Evolutionary conservation across 2,113 vertebrate species (phyloP).

Genomic region (Python bivittatus): DNA sequence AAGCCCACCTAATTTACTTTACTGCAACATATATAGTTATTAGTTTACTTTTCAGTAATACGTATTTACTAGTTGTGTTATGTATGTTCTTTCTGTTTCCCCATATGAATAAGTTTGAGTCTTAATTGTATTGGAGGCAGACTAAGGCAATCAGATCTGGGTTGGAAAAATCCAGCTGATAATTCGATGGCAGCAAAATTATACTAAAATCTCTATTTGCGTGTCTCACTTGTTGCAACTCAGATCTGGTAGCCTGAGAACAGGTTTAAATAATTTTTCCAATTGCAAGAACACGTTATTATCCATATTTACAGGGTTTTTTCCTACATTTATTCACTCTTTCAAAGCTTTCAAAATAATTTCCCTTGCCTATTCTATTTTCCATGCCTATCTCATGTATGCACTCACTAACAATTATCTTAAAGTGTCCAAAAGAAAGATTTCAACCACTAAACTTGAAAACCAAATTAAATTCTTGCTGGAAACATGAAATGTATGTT

Average conservation of each 20-base stretch:
- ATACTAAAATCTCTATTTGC: neutral
- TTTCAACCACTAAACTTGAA: neutral
- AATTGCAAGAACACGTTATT: neutral
- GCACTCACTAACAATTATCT: neutral
- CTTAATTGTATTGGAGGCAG: neutral
- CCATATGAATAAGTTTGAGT: neutral
- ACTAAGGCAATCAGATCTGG: neutral
- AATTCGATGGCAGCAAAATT: neutral
- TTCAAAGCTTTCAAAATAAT: neutral
- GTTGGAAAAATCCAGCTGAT: neutral
- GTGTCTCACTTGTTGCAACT: neutral
- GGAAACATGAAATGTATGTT: neutral
- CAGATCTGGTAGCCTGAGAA: neutral
- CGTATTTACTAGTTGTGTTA: neutral
- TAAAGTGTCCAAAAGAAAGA: neutral
- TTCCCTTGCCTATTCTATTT: neutral
- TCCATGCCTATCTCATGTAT: neutral
- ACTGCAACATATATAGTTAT: neutral
- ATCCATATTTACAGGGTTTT: neutral
- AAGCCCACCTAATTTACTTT: constrained; percentile 36
- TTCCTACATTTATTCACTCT: neutral
- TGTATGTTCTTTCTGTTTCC: neutral
- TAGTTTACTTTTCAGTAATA: neutral
- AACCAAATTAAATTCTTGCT: neutral
- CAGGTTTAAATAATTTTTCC: neutral